phyloP scores from a whole-genome alignment of 1,140 invertebrate genomes.

The Drosophila novamexicana region DNA sequence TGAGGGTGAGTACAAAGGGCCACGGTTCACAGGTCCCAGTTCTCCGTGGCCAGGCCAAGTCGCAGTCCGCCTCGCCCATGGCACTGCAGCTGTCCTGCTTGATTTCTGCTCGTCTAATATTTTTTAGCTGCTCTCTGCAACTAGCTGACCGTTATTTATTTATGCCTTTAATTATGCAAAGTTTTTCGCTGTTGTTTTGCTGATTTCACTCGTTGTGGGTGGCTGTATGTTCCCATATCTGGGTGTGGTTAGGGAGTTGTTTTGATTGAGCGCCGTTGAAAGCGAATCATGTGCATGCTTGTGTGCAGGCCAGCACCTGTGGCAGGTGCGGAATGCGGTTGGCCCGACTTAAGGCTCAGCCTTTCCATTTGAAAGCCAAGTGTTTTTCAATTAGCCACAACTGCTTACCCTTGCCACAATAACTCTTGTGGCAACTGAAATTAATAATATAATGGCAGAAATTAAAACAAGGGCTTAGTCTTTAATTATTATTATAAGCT shows the following conservation, averaged over 20 bases:
- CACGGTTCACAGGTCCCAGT: neutral
- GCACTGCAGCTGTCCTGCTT: slow-evolving; percentile 41
- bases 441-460: neutral
- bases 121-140: slow-evolving; percentile 16
- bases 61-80: slow-evolving; percentile 57
- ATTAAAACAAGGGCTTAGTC: neutral
- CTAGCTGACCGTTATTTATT: slow-evolving; percentile 44
- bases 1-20: slow-evolving; percentile 88
- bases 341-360: slow-evolving; percentile 47
- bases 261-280: slow-evolving; percentile 52
- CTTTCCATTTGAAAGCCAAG: slow-evolving; percentile 57
- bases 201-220: slow-evolving; percentile 21
- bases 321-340: slow-evolving; percentile 46
- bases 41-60: slow-evolving; percentile 35
- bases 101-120: slow-evolving; percentile 28
- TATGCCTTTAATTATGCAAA: slow-evolving; percentile 71
- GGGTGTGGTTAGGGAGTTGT: slow-evolving; percentile 27
- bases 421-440: neutral
- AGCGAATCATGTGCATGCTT: slow-evolving; percentile 34
- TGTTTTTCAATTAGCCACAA: slow-evolving; percentile 75
- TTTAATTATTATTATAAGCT: neutral
- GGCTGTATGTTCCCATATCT: slow-evolving; percentile 11
- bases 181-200: slow-evolving; percentile 57
- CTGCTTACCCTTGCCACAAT: slow-evolving; percentile 31
- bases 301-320: neutral